phyloP scores from a whole-genome alignment of 1,140 invertebrate genomes.

The Mylabris phalerata region DNA sequence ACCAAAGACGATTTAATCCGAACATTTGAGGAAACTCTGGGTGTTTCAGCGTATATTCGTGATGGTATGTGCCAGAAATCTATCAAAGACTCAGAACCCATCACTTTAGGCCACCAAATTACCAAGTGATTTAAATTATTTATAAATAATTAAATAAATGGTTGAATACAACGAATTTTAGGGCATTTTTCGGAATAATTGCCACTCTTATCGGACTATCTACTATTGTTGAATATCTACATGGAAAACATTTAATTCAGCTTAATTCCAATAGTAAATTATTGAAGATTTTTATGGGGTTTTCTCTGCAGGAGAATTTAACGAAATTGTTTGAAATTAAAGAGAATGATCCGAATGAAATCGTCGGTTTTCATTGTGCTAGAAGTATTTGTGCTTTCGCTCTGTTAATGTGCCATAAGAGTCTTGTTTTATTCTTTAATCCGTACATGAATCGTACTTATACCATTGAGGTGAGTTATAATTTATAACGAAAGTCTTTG shows the following conservation, averaged over 20 bases:
- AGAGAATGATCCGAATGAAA: conserved; percentile 49
- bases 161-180: conserved; percentile 7
- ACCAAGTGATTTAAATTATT: neutral
- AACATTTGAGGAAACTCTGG: conserved; percentile 15
- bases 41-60: conserved; percentile 18
- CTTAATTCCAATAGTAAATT: neutral
- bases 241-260: too few species aligned
- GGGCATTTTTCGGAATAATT: conserved; percentile 15
- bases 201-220: neutral
- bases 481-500: conserved; percentile 27
- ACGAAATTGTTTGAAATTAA: conserved; percentile 47
- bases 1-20: conserved; percentile 49
- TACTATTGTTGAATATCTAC: neutral
- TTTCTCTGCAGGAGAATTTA: conserved; percentile 56
- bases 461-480: conserved; percentile 55
- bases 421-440: conserved; percentile 62
- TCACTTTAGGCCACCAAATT: neutral
- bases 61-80: conserved; percentile 22
- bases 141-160: neutral
- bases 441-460: conserved; percentile 61
- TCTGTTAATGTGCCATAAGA: conserved; percentile 61
- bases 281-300: conserved; percentile 46
- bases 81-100: neutral
- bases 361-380: conserved; percentile 58
- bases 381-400: conserved; percentile 58